Percentiles rank a stretch among this genome's conserved stretches.
phyloP scores from a whole-genome alignment of 2,888 invertebrate species.

The Acheta domesticus region DNA sequence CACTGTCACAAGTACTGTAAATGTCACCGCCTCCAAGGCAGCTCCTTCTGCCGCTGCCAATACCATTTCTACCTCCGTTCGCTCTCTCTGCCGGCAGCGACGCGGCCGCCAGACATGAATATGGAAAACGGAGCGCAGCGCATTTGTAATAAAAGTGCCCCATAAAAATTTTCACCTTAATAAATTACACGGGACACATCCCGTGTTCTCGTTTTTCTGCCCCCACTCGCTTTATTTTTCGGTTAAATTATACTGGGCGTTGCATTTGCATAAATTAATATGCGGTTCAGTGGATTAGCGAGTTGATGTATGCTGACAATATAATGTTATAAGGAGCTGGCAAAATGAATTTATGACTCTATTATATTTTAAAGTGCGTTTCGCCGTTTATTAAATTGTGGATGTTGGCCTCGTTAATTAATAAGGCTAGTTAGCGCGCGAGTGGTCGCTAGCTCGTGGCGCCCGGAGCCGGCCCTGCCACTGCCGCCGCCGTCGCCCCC shows the following conservation, averaged over 20 bases:
- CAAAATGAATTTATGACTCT: neutral
- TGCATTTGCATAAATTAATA: neutral
- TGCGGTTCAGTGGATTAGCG: neutral
- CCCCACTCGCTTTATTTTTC: neutral
- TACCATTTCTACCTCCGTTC: no score
- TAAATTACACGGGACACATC: neutral
- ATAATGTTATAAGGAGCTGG: neutral
- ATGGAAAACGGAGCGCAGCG: constrained; percentile 18
- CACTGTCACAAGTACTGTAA: no score
- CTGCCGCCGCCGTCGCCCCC: no score
- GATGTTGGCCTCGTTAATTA: neutral
- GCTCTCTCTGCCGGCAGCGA: neutral
- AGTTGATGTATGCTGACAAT: constrained; percentile 18
- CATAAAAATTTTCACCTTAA: constrained; percentile 1
- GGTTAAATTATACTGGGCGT: neutral
- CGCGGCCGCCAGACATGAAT: neutral
- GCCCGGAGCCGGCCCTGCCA: no score
- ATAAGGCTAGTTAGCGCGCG: neutral
- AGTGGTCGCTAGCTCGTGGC: no score
- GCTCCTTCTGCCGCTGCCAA: no score
- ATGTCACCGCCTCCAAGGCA: no score
- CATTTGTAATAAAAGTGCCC: constrained; percentile 6
- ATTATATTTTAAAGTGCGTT: constrained; percentile 1
- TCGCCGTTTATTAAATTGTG: neutral
- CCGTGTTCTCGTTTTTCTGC: neutral